Evolutionary conservation across 2,113 vertebrate species (phyloP), one percentile per base, ranked within the genome.

Genomic region (Chloropsis hardwickii): DNA sequence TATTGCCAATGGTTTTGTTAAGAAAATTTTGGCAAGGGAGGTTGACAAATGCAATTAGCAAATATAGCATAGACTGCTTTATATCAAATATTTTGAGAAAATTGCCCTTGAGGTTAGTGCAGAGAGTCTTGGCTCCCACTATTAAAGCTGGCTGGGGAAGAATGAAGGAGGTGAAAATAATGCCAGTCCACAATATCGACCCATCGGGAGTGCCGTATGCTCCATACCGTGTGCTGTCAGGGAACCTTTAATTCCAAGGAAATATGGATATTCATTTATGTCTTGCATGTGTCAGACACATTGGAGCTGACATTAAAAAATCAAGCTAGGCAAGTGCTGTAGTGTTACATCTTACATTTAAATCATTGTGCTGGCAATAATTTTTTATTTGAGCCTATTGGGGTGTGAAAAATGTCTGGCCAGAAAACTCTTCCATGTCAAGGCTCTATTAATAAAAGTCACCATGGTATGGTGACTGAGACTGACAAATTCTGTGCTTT

Each of bases 321-420:
- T 94, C 83, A 92, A 95, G 76, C 77, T 78, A 97, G 61, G 91
- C 80, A 92, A 96, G 92, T 90, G 92, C 76, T 95, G 80, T 77
- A 94, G 85, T 97, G 94, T 79, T 95, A 90, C 73, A 88, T 95
- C 90, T 92, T 97, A 94, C 94, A 93, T 96, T 92, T 93, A 95
- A 97, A 95, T 85, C 45, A 89, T 88, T 84, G 57, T 88, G 71
- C 86, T 90, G 94, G 96, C 96, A 96, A 96, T 91, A 92, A 65
- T 88, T 89, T 97, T 95, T 94, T 93, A 93, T 97, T 95, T 96
- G 89, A 96, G 86, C 73, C 58, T 90, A 86, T 95, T 95, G 86
- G 89, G 61, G 93, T 95, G 94, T 97, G 95, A 97, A 97, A 95
- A 95, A 96, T 91, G 71, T 92, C 87, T 97, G 95, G 96, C 94